Percentiles rank a stretch among this genome's conserved stretches.
These are phyloP conservation scores for Priapulus caudatus DNA, from an alignment of 2,888 invertebrate species.

Conservation along the genomic window DNA sequence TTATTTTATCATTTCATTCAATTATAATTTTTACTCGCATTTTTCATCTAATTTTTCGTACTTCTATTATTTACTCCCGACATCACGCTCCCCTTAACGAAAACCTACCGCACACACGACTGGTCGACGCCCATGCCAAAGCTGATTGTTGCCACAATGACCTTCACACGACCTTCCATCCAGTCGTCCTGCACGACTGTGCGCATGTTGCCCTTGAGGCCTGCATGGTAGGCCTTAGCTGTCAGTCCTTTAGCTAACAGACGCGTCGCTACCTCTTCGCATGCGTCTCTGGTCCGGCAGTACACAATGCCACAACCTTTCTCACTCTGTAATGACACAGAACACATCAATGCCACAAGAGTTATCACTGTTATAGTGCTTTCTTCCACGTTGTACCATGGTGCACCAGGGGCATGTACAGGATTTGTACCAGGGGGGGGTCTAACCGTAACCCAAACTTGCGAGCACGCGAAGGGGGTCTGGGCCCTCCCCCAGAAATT, in stretches of 20 bases:
- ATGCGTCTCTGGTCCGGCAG: constrained; percentile 82
- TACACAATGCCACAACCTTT: constrained; percentile 75
- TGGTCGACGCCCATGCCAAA: constrained; percentile 99
- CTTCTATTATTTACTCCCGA: too few species aligned
- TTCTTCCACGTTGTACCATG: too few species aligned
- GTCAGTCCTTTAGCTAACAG: constrained; percentile 49
- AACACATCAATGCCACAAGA: neutral
- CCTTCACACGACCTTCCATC: constrained; percentile 73
- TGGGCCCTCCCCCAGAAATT: too few species aligned
- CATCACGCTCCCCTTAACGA: too few species aligned
- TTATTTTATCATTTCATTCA: too few species aligned
- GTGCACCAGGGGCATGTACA: too few species aligned
- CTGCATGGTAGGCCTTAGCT: constrained; percentile 79
- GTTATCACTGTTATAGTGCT: constrained; percentile 19
- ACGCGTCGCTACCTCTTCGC: constrained; percentile 61
- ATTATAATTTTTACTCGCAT: too few species aligned
- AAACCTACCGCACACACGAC: constrained; percentile 59
- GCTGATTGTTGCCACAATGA: constrained; percentile 91
- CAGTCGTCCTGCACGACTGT: constrained; percentile 73
- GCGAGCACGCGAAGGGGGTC: too few species aligned
- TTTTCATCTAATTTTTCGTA: too few species aligned
- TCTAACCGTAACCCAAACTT: too few species aligned
- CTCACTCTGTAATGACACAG: neutral
- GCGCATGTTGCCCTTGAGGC: constrained; percentile 44
- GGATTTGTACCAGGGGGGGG: too few species aligned